Base-by-base conservation (phyloP, 2,888 invertebrate species). In the Callyntrura sp. region DNA sequence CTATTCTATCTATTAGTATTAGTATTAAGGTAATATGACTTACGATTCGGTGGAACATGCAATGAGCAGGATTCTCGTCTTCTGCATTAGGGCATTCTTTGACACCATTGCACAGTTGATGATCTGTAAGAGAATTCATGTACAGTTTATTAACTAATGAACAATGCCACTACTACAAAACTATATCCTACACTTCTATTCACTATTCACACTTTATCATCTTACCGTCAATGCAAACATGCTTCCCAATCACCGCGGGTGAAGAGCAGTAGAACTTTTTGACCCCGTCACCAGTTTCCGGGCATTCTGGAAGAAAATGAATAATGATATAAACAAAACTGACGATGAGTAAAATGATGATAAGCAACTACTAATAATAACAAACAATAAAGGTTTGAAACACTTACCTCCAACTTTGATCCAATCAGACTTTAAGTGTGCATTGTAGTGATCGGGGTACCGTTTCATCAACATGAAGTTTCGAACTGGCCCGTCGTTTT, bases 71-170 rank as follows among this genome's bases (percentile, higher is more conserved):
- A 23, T 86, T 90, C 35, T 93, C 93, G 82, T 93, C 93, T 48
- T 93, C 93, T 2, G 91, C 91, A n/a, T 86, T 88, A n/a, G 93
- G 93, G 70, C 93, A 93, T 55, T 92, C 86, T 76, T 90, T 92
- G 8, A 91, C 84, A 9, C 92, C 93, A 68, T 93, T 90, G 81
- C 93, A 93, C 5, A 93, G 48, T 20, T 92, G 88, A 35, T 91
- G 79, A 84, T 92, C 90, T 90, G n/a, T n/a, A 76, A 45, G 45
- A 51, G 43, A 57, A 60, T 45, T 35, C 23, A 35, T 12, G 43
- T 28, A 65, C 73, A 79, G 11, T n/a, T n/a, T n/a, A n/a, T 48
- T 62, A 65, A 25, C 1, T 12, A 25, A 65, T n/a, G 28, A 65
- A 12, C 5, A 4, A 28, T 25, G 65, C n/a, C n/a, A n/a, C n/a